Conservation (phyloP, 1,140 invertebrate species). For the Meloidogyne chitwoodi region DNA sequence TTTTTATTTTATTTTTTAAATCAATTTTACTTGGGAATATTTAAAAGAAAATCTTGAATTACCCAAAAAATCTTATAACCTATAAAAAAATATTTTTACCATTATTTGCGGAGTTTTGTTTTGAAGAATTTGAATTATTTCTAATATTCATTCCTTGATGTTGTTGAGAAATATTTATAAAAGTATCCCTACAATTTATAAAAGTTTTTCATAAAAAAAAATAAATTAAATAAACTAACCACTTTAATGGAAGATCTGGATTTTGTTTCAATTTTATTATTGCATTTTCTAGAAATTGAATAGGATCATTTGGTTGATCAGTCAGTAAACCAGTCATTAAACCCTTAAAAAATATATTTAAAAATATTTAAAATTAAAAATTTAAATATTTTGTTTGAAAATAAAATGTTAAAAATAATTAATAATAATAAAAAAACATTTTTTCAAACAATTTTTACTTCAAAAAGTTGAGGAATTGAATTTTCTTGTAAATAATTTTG, state of each 20-base stretch:
- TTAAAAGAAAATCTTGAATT: too few relatives aligned
- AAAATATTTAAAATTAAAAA: slow-evolving; percentile 14
- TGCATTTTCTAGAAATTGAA: slow-evolving; percentile 51
- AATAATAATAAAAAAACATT: too few relatives aligned
- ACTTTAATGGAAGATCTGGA: slow-evolving; percentile 40
- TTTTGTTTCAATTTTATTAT: slow-evolving; percentile 36
- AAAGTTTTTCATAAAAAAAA: neutral
- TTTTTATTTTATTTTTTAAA: neutral
- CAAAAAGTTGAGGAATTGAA: slow-evolving; percentile 57
- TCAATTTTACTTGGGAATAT: neutral
- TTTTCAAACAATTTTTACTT: slow-evolving; percentile 35
- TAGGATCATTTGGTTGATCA: slow-evolving; percentile 55
- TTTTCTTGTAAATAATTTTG: slow-evolving; percentile 56
- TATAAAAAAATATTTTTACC: neutral
- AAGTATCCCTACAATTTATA: neutral
- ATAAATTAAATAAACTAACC: slow-evolving; percentile 32
- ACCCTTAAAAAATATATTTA: slow-evolving; percentile 37
- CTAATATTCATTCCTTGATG: neutral
- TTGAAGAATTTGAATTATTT: neutral
- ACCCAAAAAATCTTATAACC: too few relatives aligned
- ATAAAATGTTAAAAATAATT: too few relatives aligned
- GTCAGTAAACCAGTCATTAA: slow-evolving; percentile 59
- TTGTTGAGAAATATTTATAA: neutral
- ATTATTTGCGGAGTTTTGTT: neutral
- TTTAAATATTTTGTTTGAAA: too few relatives aligned